phyloP scores from a whole-genome alignment of 2,797 vertebrate species.

The Hoplostethus mediterraneus region DNA sequence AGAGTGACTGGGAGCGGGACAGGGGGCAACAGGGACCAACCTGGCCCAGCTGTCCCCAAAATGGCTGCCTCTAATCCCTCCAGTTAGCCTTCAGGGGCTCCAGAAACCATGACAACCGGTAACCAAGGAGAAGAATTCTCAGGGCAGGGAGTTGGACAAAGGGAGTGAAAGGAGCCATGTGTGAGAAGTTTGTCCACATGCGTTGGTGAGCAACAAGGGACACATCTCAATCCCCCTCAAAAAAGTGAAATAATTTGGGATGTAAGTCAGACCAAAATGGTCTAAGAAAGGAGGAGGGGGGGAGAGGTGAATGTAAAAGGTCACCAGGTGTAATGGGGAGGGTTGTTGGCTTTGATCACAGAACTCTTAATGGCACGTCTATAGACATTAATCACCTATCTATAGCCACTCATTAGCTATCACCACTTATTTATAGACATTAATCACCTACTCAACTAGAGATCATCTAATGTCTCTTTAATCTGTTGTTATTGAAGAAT shows the following conservation, averaged over 20 bases:
- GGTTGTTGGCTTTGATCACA: conserved; percentile 40
- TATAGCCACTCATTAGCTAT: too few relatives aligned
- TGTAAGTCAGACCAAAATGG: conserved; percentile 23
- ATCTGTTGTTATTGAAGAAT: conserved; percentile 1
- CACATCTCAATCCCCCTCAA: conserved; percentile 81
- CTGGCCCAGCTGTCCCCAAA: conserved; percentile 89
- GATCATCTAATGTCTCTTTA: too few relatives aligned
- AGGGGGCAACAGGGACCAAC: conserved; percentile 80
- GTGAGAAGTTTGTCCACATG: conserved; percentile 88
- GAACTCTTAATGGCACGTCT: neutral
- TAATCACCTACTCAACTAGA: too few relatives aligned
- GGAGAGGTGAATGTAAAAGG: conserved; percentile 3
- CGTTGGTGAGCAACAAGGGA: conserved; percentile 72
- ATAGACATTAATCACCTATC: too few relatives aligned
- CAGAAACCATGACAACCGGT: conserved; percentile 88
- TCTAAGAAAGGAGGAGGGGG: neutral
- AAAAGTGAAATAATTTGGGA: conserved; percentile 20
- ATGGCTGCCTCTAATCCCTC: conserved; percentile 85
- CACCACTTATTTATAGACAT: too few relatives aligned
- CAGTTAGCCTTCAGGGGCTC: conserved; percentile 74
- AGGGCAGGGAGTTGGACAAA: conserved; percentile 81
- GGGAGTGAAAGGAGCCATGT: conserved; percentile 83
- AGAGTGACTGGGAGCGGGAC: conserved; percentile 82
- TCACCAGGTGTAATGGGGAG: conserved; percentile 51
- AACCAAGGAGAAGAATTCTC: conserved; percentile 84